Evolutionary conservation across 2,888 invertebrate species (phyloP), one percentile per base, ranked within the genome.

Genomic region (Dasypogon diadema): DNA sequence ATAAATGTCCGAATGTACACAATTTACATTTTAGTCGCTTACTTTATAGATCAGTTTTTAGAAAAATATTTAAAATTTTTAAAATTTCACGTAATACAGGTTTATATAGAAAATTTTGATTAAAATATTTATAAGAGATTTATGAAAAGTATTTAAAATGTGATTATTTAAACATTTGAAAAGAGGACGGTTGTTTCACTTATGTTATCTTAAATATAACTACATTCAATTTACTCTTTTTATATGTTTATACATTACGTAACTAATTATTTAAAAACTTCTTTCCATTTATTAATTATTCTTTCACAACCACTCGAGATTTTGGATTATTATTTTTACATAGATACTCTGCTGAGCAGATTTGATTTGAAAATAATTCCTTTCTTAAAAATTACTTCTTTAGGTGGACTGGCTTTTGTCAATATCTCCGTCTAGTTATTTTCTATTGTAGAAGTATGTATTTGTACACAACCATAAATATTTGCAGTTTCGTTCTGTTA

Each of bases 221-320:
- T 75, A 55, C 74, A 51, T n/a, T 63, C 56, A 76, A n/a, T 78
- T 74, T 56, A 21, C 46, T 26, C 24, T 56, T 21, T 34, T 63
- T 74, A 58, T 68, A 51, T 55, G 12, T 60, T 58, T 72, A n/a
- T 42, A 42, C n/a, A 42, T 42, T 42, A 77, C 78, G 77, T 78
- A 65, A 14, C 42, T 46, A 24, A 46, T 46, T 65, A 14, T 6
- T 10, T 48, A 22, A 46, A 65, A 65, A 46, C 24, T 65, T 16
- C 48, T 48, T 58, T 37, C 60, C 65, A 65, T 65, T 63, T 74
- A 76, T 72, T 77, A 55, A 46, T 68, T 68, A 75, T 78, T 75
- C 77, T 75, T 78, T 80, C 80, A 80, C 80, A 80, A 80, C 80
- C 80, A 80, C 79, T 79, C 80, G 80, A 80, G 80, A 80, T 79